Conservation (phyloP, 1,140 invertebrate species). For the Phthorimaea operculella region DNA sequence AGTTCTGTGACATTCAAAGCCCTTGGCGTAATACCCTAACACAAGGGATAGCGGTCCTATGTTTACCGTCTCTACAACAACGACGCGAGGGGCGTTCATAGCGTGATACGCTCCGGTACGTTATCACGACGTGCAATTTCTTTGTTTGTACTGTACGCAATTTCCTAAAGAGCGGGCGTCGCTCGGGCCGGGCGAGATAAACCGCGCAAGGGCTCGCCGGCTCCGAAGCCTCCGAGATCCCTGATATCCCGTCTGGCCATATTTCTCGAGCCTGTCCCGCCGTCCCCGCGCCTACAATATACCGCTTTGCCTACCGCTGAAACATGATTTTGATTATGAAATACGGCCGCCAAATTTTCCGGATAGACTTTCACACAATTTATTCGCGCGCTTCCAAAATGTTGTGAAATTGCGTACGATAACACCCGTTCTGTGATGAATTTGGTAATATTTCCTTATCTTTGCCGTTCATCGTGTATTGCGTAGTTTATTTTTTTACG, state of each 20-base stretch:
- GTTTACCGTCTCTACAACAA: slow-evolving; percentile 18
- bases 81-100: slow-evolving; percentile 28
- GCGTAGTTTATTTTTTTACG: slow-evolving; percentile 1
- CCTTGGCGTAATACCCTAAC: background rate
- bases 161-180: slow-evolving; percentile 44
- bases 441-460: background rate
- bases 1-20: background rate
- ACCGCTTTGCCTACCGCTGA: slow-evolving; percentile 21
- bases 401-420: slow-evolving; percentile 20
- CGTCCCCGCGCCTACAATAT: slow-evolving; percentile 21
- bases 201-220: slow-evolving; percentile 28
- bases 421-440: background rate
- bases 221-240: slow-evolving; percentile 28
- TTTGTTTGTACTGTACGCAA: slow-evolving; percentile 60
- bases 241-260: slow-evolving; percentile 41
- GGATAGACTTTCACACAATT: slow-evolving; percentile 21
- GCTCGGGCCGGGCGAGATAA: slow-evolving; percentile 36
- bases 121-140: slow-evolving; percentile 54
- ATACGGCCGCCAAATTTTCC: slow-evolving; percentile 27
- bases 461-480: background rate
- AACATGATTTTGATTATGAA: slow-evolving; percentile 43
- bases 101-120: slow-evolving; percentile 36
- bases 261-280: slow-evolving; percentile 32
- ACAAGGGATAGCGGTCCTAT: slow-evolving; percentile 12
- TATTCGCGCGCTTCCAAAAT: slow-evolving; percentile 17